These are phyloP conservation scores for Cossypha caffra DNA, from an alignment of 2,797 vertebrate genomes.

Conservation along the genomic window DNA sequence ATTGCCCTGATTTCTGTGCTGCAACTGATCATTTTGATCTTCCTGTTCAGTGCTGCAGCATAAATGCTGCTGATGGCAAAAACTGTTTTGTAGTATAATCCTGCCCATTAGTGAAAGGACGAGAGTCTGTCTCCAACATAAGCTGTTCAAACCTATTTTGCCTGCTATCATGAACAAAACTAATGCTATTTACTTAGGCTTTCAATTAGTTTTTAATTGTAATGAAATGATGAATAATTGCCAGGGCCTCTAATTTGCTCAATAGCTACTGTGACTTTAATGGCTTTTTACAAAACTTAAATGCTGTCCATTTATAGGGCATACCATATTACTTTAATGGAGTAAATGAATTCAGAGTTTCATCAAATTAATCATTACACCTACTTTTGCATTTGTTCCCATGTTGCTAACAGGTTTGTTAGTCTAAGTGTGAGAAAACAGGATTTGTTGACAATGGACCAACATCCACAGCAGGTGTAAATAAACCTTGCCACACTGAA, in stretches of 20 bases:
- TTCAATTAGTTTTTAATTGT: constrained; percentile 75
- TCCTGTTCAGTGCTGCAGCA: neutral
- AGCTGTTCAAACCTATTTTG: constrained; percentile 25
- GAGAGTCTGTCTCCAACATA: neutral
- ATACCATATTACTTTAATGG: neutral
- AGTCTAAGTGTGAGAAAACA: neutral
- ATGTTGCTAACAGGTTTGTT: neutral
- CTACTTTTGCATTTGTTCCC: neutral
- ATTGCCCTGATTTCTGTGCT: constrained; percentile 21
- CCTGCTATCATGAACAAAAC: constrained; percentile 20
- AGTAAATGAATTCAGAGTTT: constrained; percentile 40
- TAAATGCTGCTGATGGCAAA: constrained; percentile 25
- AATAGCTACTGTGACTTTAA: constrained; percentile 45
- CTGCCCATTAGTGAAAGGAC: constrained; percentile 12
- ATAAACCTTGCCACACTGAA: neutral
- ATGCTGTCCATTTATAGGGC: constrained; percentile 8
- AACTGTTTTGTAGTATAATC: neutral
- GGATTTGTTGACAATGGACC: neutral
- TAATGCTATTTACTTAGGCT: constrained; percentile 56
- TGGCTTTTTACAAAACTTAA: neutral
- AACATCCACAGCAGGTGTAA: neutral
- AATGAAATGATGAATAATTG: constrained; percentile 56
- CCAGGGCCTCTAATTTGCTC: constrained; percentile 42
- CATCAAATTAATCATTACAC: constrained; percentile 14
- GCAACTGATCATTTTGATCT: constrained; percentile 52